Base-by-base conservation (phyloP, 2,797 vertebrate species). In the Poeciliopsis paucimaculata region DNA sequence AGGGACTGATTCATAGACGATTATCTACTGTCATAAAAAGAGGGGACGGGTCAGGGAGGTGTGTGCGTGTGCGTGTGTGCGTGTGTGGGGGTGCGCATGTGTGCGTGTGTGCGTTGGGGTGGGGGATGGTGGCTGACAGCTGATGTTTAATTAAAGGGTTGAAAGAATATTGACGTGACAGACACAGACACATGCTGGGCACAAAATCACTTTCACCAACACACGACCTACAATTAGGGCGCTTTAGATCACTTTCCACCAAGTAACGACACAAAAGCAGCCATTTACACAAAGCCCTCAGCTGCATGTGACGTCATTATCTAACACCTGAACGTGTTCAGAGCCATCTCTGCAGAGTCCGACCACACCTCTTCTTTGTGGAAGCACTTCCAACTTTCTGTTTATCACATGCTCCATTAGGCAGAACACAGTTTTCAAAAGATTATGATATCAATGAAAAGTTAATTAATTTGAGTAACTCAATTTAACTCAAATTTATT, bases 141-240 rank as follows among this genome's bases (percentile, higher is more conserved):
- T 93, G 92, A 93, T 88, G 89, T 76, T 82, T 89, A 92, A 93
- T 92, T 93, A 77, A 91, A 87, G 84, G 91, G 89, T 86, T 93
- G 86, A 86, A 81, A 60, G 90, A 92, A 92, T 91, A 89, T 91
- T 89, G 91, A 92, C 86, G 91, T 87, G 88, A 89, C 86, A 90
- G 83, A 87, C 82, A 88, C 76, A 87, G 60, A 85, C 85, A 83
- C 76, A 60, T 66, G 83, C 83, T 80, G 84, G 81, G 90, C 84
- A 91, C 86, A 88, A 91, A 91, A 93, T 92, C 87, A 80, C 87
- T 93, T 86, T 91, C 87, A 82, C 80, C 79, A 87, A 86, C 87
- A 88, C 83, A 89, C 85, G 88, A 88, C 89, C 89, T 86, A 77
- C 89, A 92, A 93, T 93, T 93, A 92, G 36, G 83, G 80, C 0